Evolutionary conservation across 2,888 invertebrate genomes (phyloP).

Genomic region (Cheilosia vulpina): DNA sequence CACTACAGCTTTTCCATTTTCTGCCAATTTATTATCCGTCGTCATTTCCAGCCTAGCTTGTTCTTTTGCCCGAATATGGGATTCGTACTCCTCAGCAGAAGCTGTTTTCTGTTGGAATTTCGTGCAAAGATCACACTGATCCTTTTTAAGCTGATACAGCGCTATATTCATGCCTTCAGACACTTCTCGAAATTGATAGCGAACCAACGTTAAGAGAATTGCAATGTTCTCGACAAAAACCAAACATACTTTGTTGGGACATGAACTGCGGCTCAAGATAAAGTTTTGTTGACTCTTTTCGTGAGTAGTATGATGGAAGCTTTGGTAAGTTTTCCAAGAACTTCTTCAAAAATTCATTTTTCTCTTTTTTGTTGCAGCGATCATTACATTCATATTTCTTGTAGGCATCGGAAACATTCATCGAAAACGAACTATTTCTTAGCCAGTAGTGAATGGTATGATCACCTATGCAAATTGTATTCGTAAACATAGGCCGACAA

Average conservation of each 20-base stretch:
- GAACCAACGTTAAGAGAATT: constrained; percentile 13
- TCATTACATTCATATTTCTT: constrained; percentile 33
- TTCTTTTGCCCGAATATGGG: too few species aligned
- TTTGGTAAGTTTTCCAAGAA: neutral
- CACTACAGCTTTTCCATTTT: too few species aligned
- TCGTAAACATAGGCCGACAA: too few species aligned
- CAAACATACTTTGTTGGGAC: constrained; percentile 4
- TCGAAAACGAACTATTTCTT: too few species aligned
- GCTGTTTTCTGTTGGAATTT: too few species aligned
- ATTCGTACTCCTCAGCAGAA: too few species aligned
- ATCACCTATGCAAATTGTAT: too few species aligned
- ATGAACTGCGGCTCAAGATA: constrained; percentile 26
- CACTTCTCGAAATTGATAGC: constrained; percentile 11
- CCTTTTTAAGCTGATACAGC: constrained; percentile 10
- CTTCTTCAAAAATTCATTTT: constrained; percentile 10
- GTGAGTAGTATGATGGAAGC: constrained; percentile 1
- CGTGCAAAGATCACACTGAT: constrained; percentile 10
- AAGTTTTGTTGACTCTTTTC: constrained; percentile 19
- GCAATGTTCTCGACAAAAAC: constrained; percentile 10
- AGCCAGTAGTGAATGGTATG: too few species aligned
- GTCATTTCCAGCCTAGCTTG: too few species aligned
- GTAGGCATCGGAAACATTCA: constrained; percentile 11
- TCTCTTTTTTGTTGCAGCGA: constrained; percentile 11
- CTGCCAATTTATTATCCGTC: too few species aligned
- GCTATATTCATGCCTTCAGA: constrained; percentile 13